A percentile compares a stretch with the other conserved stretches of the same genome.
These are phyloP conservation scores for Dryobates pubescens DNA, from an alignment of 2,797 vertebrate species.

Conservation along the genomic window DNA sequence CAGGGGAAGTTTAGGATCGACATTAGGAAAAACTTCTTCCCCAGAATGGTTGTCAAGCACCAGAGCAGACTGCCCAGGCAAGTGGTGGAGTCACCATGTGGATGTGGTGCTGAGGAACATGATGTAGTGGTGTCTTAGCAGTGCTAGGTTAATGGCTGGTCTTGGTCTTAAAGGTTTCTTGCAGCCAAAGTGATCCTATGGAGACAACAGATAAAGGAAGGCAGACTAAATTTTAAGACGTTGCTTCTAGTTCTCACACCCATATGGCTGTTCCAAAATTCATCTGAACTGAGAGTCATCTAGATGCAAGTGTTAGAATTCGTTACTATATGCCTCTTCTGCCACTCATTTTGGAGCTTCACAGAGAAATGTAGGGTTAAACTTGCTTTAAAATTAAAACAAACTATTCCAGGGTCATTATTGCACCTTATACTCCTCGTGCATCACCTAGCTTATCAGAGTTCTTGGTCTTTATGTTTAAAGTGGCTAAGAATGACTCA, in stretches of 20 bases:
- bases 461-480: neutral
- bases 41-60: no score
- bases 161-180: no score
- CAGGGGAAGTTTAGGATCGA: no score
- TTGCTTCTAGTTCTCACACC: neutral
- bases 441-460: neutral
- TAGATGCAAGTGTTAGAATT: neutral
- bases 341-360: neutral
- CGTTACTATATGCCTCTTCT: neutral
- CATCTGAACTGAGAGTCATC: neutral
- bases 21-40: no score
- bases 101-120: no score
- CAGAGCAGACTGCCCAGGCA: no score
- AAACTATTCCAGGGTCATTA: neutral
- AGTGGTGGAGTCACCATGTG: no score
- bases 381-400: neutral
- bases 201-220: no score
- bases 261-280: neutral
- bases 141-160: no score
- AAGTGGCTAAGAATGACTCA: neutral
- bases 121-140: no score
- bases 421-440: neutral
- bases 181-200: no score
- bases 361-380: neutral
- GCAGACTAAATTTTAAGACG: neutral